Base-by-base conservation (phyloP, 2,113 vertebrate genomes). In the Oriolus oriolus region DNA sequence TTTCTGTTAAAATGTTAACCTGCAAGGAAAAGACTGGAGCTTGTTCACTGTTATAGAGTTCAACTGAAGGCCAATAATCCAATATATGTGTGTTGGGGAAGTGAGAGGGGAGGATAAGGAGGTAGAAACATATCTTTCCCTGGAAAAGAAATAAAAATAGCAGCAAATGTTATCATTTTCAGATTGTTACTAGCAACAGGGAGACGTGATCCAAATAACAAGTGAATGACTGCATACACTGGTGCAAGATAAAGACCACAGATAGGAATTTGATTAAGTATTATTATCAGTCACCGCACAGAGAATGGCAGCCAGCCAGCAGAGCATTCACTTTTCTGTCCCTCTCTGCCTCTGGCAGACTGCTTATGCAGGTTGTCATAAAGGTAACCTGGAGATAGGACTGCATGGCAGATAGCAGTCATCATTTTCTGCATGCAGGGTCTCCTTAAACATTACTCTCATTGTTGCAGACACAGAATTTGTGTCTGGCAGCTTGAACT, bases 81-180 rank as follows among this genome's bases (percentile, higher is more conserved):
- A 94, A 97, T 94, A 93, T 53, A 90, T 42, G 69, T 91, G 77
- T 75, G 30, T 54, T 92, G 63, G 26, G 49, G 75, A 79, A 90
- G 47, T 47, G 61, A 83, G 68, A 81, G 42, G 17, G 49, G 44
- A 84, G 84, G 39, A 71, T 75, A 80, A 52, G 70, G 45, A 78
- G 49, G 30, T 68, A 89, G 69, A 94, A 94, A 91, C 64, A 30
- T 61, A 39, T 85, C 49, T 81, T 96, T 95, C 80, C 60, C 54
- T 79, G 63, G 90, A 95, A 97, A 95, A 89, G 63, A 95, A 97
- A 97, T 95, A 97, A 97, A 98, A 97, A 97, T 96, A 97, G 83
- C 94, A 85, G 47, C 65, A 95, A 96, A 94, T 26, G 41, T 96
- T 96, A 96, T 92, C 82, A 84, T 97, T 96, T 97, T 97, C 89